phyloP scores from a whole-genome alignment of 2,113 vertebrate species.

The Ophiodon elongatus region DNA sequence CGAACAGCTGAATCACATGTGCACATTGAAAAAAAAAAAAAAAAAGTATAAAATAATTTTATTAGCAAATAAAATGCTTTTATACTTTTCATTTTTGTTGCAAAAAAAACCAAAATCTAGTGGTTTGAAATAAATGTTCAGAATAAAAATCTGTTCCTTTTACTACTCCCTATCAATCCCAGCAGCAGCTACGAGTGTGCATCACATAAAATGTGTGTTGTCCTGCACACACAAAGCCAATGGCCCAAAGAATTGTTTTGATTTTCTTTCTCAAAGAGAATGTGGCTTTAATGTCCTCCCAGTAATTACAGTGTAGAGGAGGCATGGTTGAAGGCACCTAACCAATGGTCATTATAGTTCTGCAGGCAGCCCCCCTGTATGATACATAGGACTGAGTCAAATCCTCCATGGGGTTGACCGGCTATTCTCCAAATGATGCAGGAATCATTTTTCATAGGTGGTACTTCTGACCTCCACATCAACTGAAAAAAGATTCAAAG shows the following conservation, averaged over 20 bases:
- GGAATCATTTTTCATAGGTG: not conserved
- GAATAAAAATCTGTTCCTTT: not conserved
- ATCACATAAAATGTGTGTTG: not conserved
- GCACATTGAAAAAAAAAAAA: not conserved
- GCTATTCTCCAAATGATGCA: not conserved
- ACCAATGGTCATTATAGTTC: constrained; percentile 59
- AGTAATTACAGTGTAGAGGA: constrained; percentile 60
- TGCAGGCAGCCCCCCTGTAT: constrained; percentile 42
- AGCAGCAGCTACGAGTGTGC: not conserved
- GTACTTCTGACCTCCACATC: not conserved
- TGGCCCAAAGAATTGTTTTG: constrained; percentile 14
- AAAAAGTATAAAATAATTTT: constrained; percentile 3
- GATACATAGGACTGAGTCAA: constrained; percentile 20
- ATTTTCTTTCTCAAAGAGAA: constrained; percentile 32
- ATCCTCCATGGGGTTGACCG: not conserved
- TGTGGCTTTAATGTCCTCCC: constrained; percentile 41
- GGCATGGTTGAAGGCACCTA: constrained; percentile 45
- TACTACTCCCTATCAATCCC: not conserved
- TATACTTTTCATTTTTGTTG: not conserved
- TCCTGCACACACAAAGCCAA: constrained; percentile 8
- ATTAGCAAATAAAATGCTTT: constrained; percentile 15
- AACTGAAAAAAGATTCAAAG: not conserved
- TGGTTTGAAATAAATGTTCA: not conserved
- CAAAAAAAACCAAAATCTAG: constrained; percentile 10
- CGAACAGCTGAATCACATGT: constrained; percentile 6